These are phyloP conservation scores for Meiosimyza platycephala DNA, from an alignment of 2,888 invertebrate species.

Conservation along the genomic window DNA sequence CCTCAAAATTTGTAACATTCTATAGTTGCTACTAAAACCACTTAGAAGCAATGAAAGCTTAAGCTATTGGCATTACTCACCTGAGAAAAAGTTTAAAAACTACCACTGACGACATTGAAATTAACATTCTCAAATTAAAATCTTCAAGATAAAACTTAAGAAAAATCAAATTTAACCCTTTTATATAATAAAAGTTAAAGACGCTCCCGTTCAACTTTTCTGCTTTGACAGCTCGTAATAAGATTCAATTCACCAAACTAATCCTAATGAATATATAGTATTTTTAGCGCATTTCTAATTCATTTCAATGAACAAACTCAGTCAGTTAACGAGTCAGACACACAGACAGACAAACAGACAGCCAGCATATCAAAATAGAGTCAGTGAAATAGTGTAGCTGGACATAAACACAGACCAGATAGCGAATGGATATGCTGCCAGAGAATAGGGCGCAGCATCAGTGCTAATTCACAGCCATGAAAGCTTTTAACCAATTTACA, in stretches of 20 bases:
- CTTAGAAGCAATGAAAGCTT: no score
- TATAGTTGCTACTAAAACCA: no score
- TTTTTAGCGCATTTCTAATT: background rate
- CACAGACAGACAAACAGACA: background rate
- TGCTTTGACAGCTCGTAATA: background rate
- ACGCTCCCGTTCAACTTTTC: no score
- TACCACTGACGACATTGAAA: no score
- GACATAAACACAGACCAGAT: constrained; percentile 26
- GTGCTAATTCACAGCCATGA: constrained; percentile 57
- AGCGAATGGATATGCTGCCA: constrained; percentile 22
- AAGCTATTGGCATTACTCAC: no score
- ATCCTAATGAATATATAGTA: constrained; percentile 35
- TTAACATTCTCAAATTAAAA: no score
- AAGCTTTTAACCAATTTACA: constrained; percentile 65
- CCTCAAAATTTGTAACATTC: no score
- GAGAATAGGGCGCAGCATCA: constrained; percentile 8
- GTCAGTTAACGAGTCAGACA: background rate
- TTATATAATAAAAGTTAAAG: no score
- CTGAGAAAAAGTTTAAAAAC: no score
- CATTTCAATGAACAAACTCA: constrained; percentile 17
- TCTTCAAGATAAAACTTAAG: no score
- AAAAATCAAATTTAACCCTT: no score
- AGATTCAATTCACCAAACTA: constrained; percentile 34
- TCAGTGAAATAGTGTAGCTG: constrained; percentile 36
- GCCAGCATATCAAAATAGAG: constrained; percentile 6